Percentiles rank a stretch among this genome's conserved stretches.
Conservation (phyloP, 2,797 vertebrate species). For the Pseudocheirus occidentalis region DNA sequence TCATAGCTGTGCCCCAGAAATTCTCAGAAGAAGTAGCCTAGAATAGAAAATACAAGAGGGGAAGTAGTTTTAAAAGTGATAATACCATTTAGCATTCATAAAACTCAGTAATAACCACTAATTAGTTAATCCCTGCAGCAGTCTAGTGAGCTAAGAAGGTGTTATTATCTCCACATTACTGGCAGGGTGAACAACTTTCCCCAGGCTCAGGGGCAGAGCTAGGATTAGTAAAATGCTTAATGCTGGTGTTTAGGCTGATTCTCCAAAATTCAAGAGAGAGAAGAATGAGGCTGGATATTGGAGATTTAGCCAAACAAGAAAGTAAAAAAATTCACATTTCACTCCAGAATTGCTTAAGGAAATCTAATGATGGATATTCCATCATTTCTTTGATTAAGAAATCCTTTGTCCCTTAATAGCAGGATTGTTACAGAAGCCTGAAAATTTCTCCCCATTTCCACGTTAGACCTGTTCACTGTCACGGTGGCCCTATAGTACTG, state of each 20-base stretch:
- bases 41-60: slow-evolving; percentile 20
- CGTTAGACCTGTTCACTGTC: not conserved
- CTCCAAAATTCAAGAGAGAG: slow-evolving; percentile 36
- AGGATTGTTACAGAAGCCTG: not conserved
- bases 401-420: not conserved
- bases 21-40: not conserved
- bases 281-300: not conserved
- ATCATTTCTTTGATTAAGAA: not conserved
- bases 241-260: slow-evolving; percentile 49
- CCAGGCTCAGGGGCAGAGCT: slow-evolving; percentile 63
- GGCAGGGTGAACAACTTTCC: slow-evolving; percentile 61
- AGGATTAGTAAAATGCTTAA: slow-evolving; percentile 53
- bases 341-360: not conserved
- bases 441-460: not conserved
- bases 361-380: not conserved
- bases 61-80: slow-evolving; percentile 46
- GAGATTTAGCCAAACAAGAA: not conserved
- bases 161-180: slow-evolving; percentile 63
- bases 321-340: not conserved
- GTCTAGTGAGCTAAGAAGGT: slow-evolving; percentile 56
- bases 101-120: slow-evolving; percentile 61
- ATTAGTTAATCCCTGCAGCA: slow-evolving; percentile 68
- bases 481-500: not conserved
- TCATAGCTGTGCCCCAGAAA: not conserved
- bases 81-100: not conserved